A percentile compares a stretch with the other conserved stretches of the same genome.
Conservation (phyloP, 2,113 vertebrate genomes). For the Aphelocoma coerulescens region DNA sequence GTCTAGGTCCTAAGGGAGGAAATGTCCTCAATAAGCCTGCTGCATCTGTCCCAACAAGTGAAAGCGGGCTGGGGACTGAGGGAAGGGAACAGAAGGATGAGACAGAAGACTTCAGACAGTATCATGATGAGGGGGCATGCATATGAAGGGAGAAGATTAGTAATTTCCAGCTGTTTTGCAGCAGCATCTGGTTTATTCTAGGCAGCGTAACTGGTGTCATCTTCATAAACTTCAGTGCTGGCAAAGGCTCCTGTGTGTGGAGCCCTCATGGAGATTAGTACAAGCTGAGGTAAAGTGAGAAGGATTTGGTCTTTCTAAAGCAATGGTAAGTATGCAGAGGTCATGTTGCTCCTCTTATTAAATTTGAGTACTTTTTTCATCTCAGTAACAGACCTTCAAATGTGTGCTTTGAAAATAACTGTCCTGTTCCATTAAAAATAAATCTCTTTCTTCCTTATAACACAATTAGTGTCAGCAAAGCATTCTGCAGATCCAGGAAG, state of each 20-base stretch:
- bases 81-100: neutral
- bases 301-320: conserved; percentile 9
- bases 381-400: neutral
- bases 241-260: neutral
- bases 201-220: neutral
- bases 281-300: conserved; percentile 20
- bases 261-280: neutral
- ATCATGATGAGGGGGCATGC: neutral
- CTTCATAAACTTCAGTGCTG: neutral
- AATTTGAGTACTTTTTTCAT: conserved; percentile 30
- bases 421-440: conserved; percentile 47
- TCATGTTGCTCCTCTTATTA: conserved; percentile 29
- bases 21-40: neutral
- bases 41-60: neutral
- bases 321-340: conserved; percentile 30
- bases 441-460: conserved; percentile 36
- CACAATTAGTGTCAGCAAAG: conserved; percentile 53
- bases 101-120: neutral
- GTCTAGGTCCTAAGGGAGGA: neutral
- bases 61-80: neutral
- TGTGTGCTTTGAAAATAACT: conserved; percentile 26
- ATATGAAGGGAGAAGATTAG: neutral
- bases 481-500: neutral
- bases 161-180: neutral
- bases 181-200: neutral